phyloP scores from a whole-genome alignment of 2,797 vertebrate species.

The Morus bassanus region DNA sequence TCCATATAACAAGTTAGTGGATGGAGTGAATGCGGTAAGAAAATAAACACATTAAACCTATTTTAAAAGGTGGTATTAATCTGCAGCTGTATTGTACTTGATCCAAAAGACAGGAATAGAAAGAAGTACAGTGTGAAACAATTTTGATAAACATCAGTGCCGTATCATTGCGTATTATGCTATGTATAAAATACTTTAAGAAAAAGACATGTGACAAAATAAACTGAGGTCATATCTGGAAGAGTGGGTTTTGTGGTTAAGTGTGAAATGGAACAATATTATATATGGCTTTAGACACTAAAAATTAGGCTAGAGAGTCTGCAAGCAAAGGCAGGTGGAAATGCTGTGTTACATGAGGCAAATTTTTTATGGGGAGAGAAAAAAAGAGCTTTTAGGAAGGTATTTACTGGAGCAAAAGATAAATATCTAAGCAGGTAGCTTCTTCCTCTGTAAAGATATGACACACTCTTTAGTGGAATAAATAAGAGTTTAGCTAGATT shows the following conservation, averaged over 20 bases:
- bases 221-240: conserved; percentile 54
- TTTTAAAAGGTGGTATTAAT: conserved; percentile 34
- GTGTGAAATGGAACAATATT: conserved; percentile 1
- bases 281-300: conserved; percentile 15
- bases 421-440: not conserved
- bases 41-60: conserved; percentile 40
- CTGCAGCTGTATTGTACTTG: not conserved
- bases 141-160: conserved; percentile 65
- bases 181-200: conserved; percentile 45
- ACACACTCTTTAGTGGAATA: not conserved
- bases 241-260: conserved; percentile 50
- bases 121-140: conserved; percentile 38
- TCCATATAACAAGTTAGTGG: conserved; percentile 43
- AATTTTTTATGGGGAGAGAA: not conserved
- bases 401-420: conserved; percentile 28
- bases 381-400: not conserved
- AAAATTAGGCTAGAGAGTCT: not conserved
- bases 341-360: not conserved
- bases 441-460: not conserved
- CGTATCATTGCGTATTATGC: conserved; percentile 58
- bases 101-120: conserved; percentile 28
- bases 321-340: not conserved
- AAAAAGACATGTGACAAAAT: conserved; percentile 44
- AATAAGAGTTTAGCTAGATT: not conserved
- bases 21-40: not conserved